Evolutionary conservation across 2,797 vertebrate species (phyloP), one percentile per base, ranked within the genome.

Genomic region (Caiman crocodilus): DNA sequence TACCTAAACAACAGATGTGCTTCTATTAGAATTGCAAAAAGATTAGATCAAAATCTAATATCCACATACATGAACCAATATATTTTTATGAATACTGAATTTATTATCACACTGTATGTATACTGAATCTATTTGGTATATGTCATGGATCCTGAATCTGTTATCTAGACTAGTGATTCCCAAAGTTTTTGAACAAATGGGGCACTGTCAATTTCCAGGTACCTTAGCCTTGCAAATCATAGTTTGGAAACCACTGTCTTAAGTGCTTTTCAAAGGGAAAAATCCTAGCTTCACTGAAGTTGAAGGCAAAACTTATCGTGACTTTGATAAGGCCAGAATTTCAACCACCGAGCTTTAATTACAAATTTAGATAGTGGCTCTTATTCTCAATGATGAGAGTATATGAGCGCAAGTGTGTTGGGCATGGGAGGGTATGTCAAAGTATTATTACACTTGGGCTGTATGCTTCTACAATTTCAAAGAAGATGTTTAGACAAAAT

Each of bases 401-500:
- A 50, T 58, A 35, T 78, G 74, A 89, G 42, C 10, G 42, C 42
- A 42, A 42, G 82, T 6, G 18, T 87, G 60, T 67, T 76, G 67
- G 28, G 10, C 42, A 79, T n/a, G 20, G 28, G 82, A 58, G 91
- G 7, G 42, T 42, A 81, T 87, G 77, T 9, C 0, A 0, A 42
- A 92, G 61, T 4, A 0, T 56, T 82, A 75, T 5, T 60, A 80
- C 80, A 32, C 67, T 94, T 63, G 56, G 71, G 64, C 90, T 92
- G 23, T 93, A 74, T 79, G 69, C 86, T 94, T 90, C 82, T 95
- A 81, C 91, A 91, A 79, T 89, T 89, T 82, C 32, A 91, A 89
- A 50, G 79, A 87, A 88, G 81, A 95, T 50, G 83, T 89, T 90
- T 28, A 90, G 84, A 89, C 79, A 74, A 95, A 93, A 95, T 32